Conservation (phyloP, 2,113 vertebrate genomes). For the Hypanus sabinus region DNA sequence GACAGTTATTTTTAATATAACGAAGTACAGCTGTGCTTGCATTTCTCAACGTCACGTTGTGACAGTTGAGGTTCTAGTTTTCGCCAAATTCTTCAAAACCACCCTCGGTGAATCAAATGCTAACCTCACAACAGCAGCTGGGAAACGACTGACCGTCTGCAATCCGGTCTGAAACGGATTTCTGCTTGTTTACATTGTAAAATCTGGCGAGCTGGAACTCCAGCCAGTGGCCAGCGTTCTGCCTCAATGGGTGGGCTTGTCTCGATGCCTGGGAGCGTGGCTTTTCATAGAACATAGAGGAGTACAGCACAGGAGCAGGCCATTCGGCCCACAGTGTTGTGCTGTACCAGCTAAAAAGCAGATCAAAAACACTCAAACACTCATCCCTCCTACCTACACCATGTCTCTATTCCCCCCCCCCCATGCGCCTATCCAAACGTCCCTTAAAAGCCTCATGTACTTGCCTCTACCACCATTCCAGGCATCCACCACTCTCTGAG, state of each 20-base stretch:
- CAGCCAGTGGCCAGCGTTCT: background rate
- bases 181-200: background rate
- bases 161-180: background rate
- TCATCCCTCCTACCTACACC: too few species aligned
- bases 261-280: background rate
- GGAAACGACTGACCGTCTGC: background rate
- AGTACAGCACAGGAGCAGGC: too few species aligned
- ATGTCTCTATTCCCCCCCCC: too few species aligned
- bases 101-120: background rate
- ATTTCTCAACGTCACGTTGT: slow-evolving; percentile 6
- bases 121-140: background rate
- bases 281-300: background rate
- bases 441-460: too few species aligned
- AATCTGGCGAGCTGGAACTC: background rate
- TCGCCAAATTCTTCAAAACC: background rate
- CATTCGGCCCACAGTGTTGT: too few species aligned
- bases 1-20: background rate
- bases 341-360: too few species aligned
- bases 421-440: too few species aligned
- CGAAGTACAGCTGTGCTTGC: background rate
- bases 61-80: background rate
- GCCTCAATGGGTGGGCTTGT: background rate
- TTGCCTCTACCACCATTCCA: too few species aligned
- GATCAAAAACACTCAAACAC: too few species aligned
- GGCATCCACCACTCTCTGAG: too few species aligned